Base-by-base conservation (phyloP, 2,797 vertebrate species). In the Chrysocyon brachyurus region DNA sequence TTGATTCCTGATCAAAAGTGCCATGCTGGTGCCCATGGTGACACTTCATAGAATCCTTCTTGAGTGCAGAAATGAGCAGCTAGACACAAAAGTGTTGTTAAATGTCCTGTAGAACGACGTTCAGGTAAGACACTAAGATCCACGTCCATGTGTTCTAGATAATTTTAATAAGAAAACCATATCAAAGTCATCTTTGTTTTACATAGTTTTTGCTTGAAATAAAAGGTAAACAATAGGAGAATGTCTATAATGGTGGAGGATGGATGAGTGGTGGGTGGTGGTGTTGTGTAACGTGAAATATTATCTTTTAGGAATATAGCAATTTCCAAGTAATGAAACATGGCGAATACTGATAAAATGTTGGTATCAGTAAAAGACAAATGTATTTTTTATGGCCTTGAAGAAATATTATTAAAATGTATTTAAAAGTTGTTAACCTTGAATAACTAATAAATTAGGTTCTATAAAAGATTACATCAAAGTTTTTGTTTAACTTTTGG, bases 381-480 rank as follows among this genome's bases (percentile, higher is more conserved):
- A 28, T 81, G 11, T 57, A 33, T 56, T 68, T 96, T 97, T 94
- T 95, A 95, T 96, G 93, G 96, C 90, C 52, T 81, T 96, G 66
- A 82, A 97, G 70, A 98, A 92, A 36, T 95, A 90, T 78, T 97
- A 56, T 87, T 68, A n/a, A n/a, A n/a, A 68, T 68, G n/a, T 68
- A 68, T 97, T 96, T 70, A 95, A 68, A 68, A 98, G 81, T 85
- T 64, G 79, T 70, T 68, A 78, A 57, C 85, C 66, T 95, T 6
- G 36, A 96, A 98, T 97, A 97, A 97, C 91, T 96, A 97, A 91
- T 91, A 31, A 17, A 98, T 97, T 91, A 94, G 83, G 96, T 97
- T 96, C 63, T 97, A 75, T 93, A 97, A 91, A 96, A 54, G 85
- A 66, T 78, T 68, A 59, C 24, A 40, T 40, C 91, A 46, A 78